A percentile compares a stretch with the other conserved stretches of the same genome.
phyloP scores from a whole-genome alignment of 1,140 invertebrate genomes.

The Cephus cinctus region DNA sequence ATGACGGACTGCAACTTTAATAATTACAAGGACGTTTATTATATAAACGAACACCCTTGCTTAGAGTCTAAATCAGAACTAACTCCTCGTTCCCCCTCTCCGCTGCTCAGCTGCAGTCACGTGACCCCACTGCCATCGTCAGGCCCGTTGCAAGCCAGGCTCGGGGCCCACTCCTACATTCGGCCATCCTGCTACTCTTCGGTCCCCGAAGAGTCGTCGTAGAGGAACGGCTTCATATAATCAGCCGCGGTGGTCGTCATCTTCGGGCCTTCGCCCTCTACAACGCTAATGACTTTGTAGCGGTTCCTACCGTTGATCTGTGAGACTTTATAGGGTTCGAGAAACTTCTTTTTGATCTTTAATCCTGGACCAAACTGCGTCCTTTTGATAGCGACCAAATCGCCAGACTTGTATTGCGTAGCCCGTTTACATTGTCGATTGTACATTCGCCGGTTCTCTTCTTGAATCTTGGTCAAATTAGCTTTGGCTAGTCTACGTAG shows the following conservation, averaged over 20 bases:
- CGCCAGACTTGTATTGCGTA: conserved; percentile 15
- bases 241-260: background rate
- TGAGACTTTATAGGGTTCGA: conserved; percentile 36
- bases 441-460: conserved; percentile 29
- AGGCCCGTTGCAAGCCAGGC: too few relatives aligned
- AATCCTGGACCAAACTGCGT: conserved; percentile 24
- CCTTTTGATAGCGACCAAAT: conserved; percentile 20
- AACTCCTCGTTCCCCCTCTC: background rate
- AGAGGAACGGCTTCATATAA: background rate
- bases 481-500: conserved; percentile 23
- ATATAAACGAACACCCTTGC: too few relatives aligned
- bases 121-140: too few relatives aligned
- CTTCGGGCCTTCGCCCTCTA: background rate
- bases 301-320: conserved; percentile 18
- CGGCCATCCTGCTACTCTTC: background rate
- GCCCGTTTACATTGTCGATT: conserved; percentile 19
- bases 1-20: too few relatives aligned
- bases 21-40: too few relatives aligned
- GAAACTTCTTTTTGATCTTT: conserved; percentile 30
- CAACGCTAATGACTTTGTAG: background rate
- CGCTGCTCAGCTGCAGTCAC: too few relatives aligned
- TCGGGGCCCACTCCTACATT: too few relatives aligned
- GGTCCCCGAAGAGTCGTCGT: background rate
- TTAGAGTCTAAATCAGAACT: background rate
- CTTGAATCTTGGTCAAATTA: conserved; percentile 29